Evolutionary conservation across 2,113 vertebrate genomes (phyloP), one percentile per base, ranked within the genome.

Genomic region (Mandrillus leucophaeus): DNA sequence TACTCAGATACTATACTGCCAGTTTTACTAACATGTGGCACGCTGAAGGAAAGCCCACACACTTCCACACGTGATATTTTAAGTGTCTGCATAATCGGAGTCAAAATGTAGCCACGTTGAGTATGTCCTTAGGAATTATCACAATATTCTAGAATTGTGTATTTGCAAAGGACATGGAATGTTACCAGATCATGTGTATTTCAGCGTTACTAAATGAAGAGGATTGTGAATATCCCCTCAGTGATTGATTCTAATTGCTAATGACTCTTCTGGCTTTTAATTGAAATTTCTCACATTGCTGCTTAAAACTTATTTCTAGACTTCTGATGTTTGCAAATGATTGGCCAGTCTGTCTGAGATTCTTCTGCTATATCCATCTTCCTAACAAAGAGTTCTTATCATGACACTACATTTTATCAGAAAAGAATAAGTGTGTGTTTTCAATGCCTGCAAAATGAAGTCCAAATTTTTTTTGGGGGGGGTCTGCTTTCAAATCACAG

Each of bases 181-280:
- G 4, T 43, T 83, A 68, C 48, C 5, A 48, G 16, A 73, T 88
- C n/a, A 78, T 27, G 66, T 84, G 52, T 40, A 4, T 40, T 96
- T 88, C 20, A 73, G 18, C 35, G 20, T 50, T 68, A 30, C 7
- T 30, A 38, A 89, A 70, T 52, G 25, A n/a, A 66, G 14, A 45
- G 25, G 2, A 45, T 16, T 87, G 40, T 85, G 94, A 85, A 8
- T 82, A 90, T 55, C 10, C 6, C 4, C 22, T 83, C 23, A n/a
- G 23, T 50, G 86, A n/a, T 43, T 83, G 23, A 48, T 25, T 70
- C 18, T 2, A 4, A 35, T 66, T 80, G 2, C 43, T 92, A 25
- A 83, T 55, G 11, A 86, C 8, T 17, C 52, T 95, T 97, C 43
- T 66, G 79, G n/a, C 23, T 94, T 82, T 48, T 82, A 87, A 93